Percentiles rank a stretch among this genome's conserved stretches.
These are phyloP conservation scores for Lathamus discolor DNA, from an alignment of 2,113 vertebrate species.

Conservation along the genomic window DNA sequence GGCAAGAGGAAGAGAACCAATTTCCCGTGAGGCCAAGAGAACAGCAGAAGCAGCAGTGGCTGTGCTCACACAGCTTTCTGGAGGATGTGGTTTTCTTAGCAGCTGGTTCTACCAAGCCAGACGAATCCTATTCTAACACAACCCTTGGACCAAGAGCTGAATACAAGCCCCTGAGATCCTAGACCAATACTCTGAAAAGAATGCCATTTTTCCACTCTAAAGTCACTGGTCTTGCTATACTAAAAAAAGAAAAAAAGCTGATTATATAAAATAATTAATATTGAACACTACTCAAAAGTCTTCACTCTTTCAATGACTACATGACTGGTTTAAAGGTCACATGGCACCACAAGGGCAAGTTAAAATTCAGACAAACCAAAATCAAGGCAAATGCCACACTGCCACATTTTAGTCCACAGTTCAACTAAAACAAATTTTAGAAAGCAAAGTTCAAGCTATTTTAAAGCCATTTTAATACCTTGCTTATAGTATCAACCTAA, in stretches of 20 bases:
- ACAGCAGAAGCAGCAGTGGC: neutral
- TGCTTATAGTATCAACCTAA: neutral
- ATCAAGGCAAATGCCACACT: neutral
- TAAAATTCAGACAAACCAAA: neutral
- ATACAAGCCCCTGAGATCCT: neutral
- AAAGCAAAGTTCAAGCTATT: neutral
- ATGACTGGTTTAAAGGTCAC: neutral
- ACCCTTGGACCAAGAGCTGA: neutral
- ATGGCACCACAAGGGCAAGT: neutral
- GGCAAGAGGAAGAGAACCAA: neutral
- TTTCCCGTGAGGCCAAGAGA: neutral
- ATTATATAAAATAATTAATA: neutral
- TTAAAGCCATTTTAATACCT: neutral
- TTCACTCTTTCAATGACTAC: neutral
- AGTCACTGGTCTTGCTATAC: neutral
- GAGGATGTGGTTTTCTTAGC: neutral
- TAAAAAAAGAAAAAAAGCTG: neutral
- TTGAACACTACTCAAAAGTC: neutral
- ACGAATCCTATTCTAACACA: neutral
- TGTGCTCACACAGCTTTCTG: neutral
- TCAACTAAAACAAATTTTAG: neutral
- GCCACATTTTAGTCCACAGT: neutral
- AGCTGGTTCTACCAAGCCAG: neutral
- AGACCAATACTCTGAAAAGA: neutral
- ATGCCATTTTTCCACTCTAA: neutral